phyloP scores from a whole-genome alignment of 2,797 vertebrate genomes.

The Dermochelys coriacea region DNA sequence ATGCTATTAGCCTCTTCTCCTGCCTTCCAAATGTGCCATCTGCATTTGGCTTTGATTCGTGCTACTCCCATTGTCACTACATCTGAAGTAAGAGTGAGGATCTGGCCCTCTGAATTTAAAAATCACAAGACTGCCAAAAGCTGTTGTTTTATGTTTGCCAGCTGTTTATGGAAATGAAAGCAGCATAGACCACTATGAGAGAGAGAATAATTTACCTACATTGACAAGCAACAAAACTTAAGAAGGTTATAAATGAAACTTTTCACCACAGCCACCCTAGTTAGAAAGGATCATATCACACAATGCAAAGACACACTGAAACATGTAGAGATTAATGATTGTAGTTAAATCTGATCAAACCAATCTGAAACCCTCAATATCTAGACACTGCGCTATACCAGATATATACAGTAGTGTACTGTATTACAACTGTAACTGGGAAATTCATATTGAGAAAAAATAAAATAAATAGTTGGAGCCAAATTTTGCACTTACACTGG shows the following conservation, averaged over 20 bases:
- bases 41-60: background rate
- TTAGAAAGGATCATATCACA: background rate
- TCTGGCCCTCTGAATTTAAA: background rate
- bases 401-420: background rate
- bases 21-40: background rate
- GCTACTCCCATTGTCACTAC: background rate
- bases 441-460: background rate
- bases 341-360: background rate
- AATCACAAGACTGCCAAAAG: background rate
- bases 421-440: background rate
- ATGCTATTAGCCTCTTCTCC: background rate
- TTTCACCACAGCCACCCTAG: background rate
- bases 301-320: background rate
- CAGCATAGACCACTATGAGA: background rate
- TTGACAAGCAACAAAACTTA: background rate
- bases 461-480: background rate
- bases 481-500: background rate
- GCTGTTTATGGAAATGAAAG: background rate
- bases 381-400: background rate
- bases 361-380: background rate
- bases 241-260: background rate
- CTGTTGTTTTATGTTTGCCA: background rate
- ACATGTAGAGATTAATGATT: background rate
- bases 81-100: background rate
- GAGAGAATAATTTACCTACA: background rate